Conservation (phyloP, 2,797 vertebrate genomes). For the Sebastes cheni region DNA sequence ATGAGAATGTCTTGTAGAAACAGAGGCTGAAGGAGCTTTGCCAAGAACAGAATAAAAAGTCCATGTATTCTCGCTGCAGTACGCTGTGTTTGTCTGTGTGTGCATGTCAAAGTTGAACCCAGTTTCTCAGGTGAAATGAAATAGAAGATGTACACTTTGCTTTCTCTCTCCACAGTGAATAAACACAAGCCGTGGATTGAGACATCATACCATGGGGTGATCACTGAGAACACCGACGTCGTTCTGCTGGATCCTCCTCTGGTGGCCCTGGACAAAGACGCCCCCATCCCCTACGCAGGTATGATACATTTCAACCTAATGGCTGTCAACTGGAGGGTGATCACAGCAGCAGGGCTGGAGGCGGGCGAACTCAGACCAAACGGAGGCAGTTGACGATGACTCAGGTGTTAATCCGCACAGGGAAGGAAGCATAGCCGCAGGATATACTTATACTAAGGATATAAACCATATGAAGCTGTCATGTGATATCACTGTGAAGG, state of each 20-base stretch:
- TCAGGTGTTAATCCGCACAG: constrained; percentile 43
- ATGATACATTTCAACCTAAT: constrained; percentile 36
- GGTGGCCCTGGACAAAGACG: constrained; percentile 97
- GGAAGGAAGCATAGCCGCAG: constrained; percentile 26
- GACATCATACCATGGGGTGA: constrained; percentile 95
- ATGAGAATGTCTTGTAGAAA: constrained; percentile 31
- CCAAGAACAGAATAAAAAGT: not conserved
- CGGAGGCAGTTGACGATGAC: constrained; percentile 8
- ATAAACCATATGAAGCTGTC: constrained; percentile 44
- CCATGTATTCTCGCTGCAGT: not conserved
- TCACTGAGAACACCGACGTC: constrained; percentile 94
- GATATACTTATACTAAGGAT: constrained; percentile 29
- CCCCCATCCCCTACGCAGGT: constrained; percentile 96
- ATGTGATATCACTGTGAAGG: constrained; percentile 32
- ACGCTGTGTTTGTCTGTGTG: not conserved
- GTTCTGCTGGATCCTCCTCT: constrained; percentile 95
- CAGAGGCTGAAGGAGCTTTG: not conserved
- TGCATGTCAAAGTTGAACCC: not conserved
- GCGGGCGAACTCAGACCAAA: not conserved
- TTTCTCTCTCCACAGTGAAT: constrained; percentile 85
- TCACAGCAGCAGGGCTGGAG: not conserved
- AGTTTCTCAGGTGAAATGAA: not conserved
- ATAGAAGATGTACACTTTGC: not conserved
- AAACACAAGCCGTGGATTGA: constrained; percentile 99
- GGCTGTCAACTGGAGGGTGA: not conserved